These are phyloP conservation scores for Siniperca knerii DNA, from an alignment of 2,113 vertebrate species.

Conservation along the genomic window DNA sequence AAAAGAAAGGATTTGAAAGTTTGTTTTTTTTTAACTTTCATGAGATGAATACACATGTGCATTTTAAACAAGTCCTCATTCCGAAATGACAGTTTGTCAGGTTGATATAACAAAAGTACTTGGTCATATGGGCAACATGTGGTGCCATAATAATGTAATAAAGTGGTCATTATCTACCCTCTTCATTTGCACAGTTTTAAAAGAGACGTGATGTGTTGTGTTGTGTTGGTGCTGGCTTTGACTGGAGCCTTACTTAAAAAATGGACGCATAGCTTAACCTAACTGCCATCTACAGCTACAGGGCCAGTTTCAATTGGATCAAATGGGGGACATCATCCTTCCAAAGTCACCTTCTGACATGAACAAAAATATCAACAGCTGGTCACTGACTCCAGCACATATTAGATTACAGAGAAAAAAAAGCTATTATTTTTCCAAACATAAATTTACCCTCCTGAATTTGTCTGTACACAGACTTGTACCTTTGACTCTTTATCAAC, in stretches of 20 bases:
- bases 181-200: background rate
- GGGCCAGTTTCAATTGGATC: background rate
- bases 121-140: background rate
- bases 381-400: background rate
- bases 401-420: constrained; percentile 6
- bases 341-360: constrained; percentile 12
- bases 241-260: background rate
- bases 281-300: background rate
- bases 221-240: background rate
- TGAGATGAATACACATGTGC: background rate
- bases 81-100: background rate
- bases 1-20: background rate
- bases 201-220: background rate
- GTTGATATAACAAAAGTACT: background rate
- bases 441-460: background rate
- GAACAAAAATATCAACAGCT: constrained; percentile 11
- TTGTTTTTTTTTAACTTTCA: background rate
- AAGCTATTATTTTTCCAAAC: background rate
- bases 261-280: background rate
- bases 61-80: background rate
- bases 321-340: constrained; percentile 1
- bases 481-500: background rate
- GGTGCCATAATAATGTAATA: background rate
- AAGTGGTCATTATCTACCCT: background rate
- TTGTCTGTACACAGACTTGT: background rate